Conservation (phyloP, 2,113 vertebrate genomes). For the Sebastes fasciatus region DNA sequence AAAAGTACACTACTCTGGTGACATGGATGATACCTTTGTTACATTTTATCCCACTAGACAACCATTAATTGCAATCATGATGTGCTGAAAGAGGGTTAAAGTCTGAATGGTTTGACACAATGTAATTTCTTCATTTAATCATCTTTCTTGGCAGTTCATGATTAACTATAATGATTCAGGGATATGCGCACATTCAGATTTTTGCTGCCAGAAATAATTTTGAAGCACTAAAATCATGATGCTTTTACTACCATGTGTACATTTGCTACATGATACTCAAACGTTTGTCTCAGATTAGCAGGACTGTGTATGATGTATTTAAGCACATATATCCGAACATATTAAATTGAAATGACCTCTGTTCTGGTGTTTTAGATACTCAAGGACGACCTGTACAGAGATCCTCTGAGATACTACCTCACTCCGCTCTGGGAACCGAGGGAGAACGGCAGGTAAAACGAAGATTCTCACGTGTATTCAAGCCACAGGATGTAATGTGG, state of each 20-base stretch:
- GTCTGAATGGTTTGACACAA: not conserved
- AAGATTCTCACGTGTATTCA: not conserved
- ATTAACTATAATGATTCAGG: not conserved
- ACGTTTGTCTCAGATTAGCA: not conserved
- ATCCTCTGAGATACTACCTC: constrained; percentile 87
- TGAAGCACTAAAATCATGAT: not conserved
- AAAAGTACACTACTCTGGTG: not conserved
- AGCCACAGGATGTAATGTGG: no score
- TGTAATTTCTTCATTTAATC: not conserved
- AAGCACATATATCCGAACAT: not conserved
- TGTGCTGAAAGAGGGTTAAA: not conserved
- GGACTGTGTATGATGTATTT: not conserved
- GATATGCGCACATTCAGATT: not conserved
- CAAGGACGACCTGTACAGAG: constrained; percentile 86
- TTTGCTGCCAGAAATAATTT: not conserved
- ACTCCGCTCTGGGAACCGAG: constrained; percentile 86
- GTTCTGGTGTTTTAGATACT: constrained; percentile 77
- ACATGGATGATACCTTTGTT: not conserved
- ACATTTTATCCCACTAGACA: not conserved
- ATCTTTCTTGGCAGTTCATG: not conserved
- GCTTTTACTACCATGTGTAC: not conserved
- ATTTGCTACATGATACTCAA: constrained; percentile 1
- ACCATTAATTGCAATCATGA: not conserved
- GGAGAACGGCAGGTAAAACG: constrained; percentile 85
- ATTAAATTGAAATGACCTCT: constrained; percentile 11